phyloP scores from a whole-genome alignment of 2,888 invertebrate species.

The Leptinotarsa haldemani region DNA sequence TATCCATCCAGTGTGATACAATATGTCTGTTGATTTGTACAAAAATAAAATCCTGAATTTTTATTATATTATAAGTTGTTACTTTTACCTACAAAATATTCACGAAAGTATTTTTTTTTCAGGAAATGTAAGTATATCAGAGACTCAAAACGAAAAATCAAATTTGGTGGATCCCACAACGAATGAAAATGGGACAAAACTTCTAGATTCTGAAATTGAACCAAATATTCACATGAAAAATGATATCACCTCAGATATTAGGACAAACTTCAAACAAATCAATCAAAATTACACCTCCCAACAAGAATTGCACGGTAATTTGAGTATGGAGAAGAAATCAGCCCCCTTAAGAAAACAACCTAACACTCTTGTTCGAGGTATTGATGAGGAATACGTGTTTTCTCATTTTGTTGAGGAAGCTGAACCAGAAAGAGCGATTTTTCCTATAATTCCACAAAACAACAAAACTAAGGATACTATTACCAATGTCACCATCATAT shows the following conservation, averaged over 20 bases:
- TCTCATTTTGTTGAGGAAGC: neutral
- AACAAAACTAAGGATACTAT: neutral
- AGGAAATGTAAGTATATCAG: constrained; percentile 2
- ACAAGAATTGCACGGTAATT: neutral
- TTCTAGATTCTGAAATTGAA: neutral
- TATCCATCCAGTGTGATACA: no score
- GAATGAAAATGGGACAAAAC: neutral
- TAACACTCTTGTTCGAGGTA: constrained; percentile 27
- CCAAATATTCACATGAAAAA: neutral
- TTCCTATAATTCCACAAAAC: neutral
- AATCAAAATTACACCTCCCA: neutral
- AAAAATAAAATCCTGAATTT: no score
- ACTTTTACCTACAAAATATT: no score
- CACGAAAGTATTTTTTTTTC: neutral
- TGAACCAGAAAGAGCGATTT: neutral
- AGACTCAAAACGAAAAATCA: no score
- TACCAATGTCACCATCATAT: neutral
- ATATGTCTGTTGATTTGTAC: no score
- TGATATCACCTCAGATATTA: neutral
- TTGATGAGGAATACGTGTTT: neutral
- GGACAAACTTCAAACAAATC: neutral
- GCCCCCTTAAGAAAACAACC: constrained; percentile 28
- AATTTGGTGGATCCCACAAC: neutral
- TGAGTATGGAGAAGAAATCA: constrained; percentile 19
- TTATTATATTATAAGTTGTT: no score